These are phyloP conservation scores for Nezara viridula DNA, from an alignment of 2,888 invertebrate species.

Conservation along the genomic window DNA sequence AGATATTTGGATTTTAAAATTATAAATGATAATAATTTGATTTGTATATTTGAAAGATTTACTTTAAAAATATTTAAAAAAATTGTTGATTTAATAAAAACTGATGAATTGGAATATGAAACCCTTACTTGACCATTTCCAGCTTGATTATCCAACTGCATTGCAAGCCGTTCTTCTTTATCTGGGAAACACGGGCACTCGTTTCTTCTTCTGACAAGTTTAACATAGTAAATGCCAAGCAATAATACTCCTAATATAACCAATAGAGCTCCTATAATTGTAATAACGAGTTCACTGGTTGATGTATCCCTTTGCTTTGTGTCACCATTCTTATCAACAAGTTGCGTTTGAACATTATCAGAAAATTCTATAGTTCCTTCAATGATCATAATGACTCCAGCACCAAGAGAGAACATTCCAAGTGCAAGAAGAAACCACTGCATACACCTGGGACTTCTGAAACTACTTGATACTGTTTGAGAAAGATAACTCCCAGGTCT, in stretches of 20 bases:
- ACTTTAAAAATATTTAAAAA: not conserved
- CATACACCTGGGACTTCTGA: constrained; percentile 66
- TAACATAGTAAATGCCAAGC: constrained; percentile 67
- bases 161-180: constrained; percentile 67
- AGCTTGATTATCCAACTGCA: constrained; percentile 67
- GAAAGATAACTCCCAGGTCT: constrained; percentile 67
- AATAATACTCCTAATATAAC: constrained; percentile 75
- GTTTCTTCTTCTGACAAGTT: constrained; percentile 64
- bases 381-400: constrained; percentile 66
- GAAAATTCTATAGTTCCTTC: constrained; percentile 65
- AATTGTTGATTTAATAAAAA: not conserved
- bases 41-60: not conserved
- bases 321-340: constrained; percentile 66
- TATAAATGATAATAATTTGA: too few species aligned
- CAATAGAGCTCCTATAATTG: constrained; percentile 73
- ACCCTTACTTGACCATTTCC: constrained; percentile 68
- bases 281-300: constrained; percentile 59
- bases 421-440: constrained; percentile 67
- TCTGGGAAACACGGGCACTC: constrained; percentile 67
- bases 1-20: not conserved
- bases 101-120: constrained; percentile 1
- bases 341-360: constrained; percentile 72
- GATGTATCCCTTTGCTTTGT: constrained; percentile 55
- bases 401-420: constrained; percentile 67
- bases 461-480: constrained; percentile 66